Evolutionary conservation across 2,888 invertebrate genomes (phyloP).

Genomic region (Clepsis dumicolana): DNA sequence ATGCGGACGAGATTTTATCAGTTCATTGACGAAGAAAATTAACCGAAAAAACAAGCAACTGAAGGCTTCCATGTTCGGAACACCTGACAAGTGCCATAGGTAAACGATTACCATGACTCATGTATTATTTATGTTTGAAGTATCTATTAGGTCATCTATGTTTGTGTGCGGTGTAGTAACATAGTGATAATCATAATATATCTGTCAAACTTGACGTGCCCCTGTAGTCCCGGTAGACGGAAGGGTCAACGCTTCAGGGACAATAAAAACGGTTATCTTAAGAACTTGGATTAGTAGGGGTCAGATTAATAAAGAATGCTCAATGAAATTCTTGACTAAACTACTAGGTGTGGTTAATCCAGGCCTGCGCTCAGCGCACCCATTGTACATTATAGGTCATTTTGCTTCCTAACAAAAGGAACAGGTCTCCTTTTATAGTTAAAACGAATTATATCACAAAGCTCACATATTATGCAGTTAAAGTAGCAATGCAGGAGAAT

Average conservation of each 20-base stretch:
- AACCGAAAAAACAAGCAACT: slow-evolving; percentile 25
- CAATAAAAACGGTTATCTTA: neutral
- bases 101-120: slow-evolving; percentile 18
- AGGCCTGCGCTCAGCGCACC: too few relatives aligned
- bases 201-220: neutral
- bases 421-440: too few relatives aligned
- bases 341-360: too few relatives aligned
- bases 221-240: neutral
- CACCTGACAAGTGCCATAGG: slow-evolving; percentile 18
- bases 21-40: slow-evolving; percentile 41
- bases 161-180: neutral
- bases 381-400: too few relatives aligned
- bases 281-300: neutral
- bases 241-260: neutral
- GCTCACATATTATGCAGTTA: too few relatives aligned
- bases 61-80: slow-evolving; percentile 32
- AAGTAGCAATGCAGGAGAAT: too few relatives aligned
- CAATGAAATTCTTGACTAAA: too few relatives aligned
- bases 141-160: slow-evolving; percentile 15
- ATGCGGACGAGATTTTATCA: slow-evolving; percentile 38
- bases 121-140: slow-evolving; percentile 18
- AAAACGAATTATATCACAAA: too few relatives aligned
- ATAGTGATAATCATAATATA: neutral
- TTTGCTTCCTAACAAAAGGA: too few relatives aligned
- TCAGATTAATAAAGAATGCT: neutral